These are phyloP conservation scores for Cercopithecus mona DNA, from an alignment of 2,113 vertebrate genomes.

Conservation along the genomic window DNA sequence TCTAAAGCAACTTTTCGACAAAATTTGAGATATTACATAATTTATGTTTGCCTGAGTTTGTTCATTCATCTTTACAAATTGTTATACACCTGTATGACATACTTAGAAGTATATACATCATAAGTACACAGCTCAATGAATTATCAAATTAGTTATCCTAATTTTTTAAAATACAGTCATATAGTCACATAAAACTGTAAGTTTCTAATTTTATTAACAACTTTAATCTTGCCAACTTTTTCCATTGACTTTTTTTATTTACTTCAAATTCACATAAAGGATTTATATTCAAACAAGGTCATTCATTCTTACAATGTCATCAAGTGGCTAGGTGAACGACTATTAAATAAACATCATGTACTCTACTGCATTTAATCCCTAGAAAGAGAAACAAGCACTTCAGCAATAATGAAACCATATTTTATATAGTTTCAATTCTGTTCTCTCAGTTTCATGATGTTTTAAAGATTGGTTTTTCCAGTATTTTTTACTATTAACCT, in stretches of 20 bases:
- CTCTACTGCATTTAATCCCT: not conserved
- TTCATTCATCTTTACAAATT: constrained; percentile 6
- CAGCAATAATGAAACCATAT: not conserved
- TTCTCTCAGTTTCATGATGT: not conserved
- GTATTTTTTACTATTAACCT: not conserved
- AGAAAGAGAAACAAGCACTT: not conserved
- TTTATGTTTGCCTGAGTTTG: not conserved
- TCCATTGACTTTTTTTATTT: not conserved
- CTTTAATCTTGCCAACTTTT: not conserved
- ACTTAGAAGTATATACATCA: not conserved
- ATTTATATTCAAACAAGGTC: not conserved
- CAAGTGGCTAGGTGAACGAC: not conserved
- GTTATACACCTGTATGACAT: not conserved
- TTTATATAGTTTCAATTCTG: not conserved
- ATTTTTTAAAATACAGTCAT: not conserved
- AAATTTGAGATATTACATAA: not conserved
- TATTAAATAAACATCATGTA: not conserved
- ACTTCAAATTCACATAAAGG: constrained; percentile 10
- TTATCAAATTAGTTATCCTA: not conserved
- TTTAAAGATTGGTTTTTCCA: not conserved
- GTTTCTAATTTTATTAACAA: not conserved
- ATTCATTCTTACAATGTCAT: not conserved
- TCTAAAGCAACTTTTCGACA: constrained; percentile 12
- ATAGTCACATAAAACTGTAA: not conserved
- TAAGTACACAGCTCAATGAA: not conserved